Conservation (phyloP, 2,888 invertebrate species). For the Eilema depressum region DNA sequence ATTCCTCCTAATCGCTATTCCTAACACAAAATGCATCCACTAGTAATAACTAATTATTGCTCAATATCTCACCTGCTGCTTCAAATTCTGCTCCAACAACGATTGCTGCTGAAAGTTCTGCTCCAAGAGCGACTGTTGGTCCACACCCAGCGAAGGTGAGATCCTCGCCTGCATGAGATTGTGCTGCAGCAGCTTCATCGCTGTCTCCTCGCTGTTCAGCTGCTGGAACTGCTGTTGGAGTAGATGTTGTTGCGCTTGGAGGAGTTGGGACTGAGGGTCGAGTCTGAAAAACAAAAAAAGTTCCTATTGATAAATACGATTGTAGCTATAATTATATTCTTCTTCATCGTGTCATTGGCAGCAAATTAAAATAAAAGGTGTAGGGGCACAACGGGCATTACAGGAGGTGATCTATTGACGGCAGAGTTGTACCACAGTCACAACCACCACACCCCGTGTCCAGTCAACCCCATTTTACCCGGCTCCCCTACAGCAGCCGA, state of each 20-base stretch:
- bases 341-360: no score
- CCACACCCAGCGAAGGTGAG: conserved; percentile 68
- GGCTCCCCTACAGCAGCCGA: no score
- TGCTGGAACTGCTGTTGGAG: conserved; percentile 87
- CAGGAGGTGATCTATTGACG: no score
- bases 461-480: no score
- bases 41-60: no score
- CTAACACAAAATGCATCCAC: no score
- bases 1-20: no score
- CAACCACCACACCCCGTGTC: no score
- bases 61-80: conserved; percentile 66
- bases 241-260: conserved; percentile 81
- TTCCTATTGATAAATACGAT: no score
- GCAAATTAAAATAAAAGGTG: no score
- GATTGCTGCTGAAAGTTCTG: conserved; percentile 71
- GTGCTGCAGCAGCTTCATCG: conserved; percentile 87
- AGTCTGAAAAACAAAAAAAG: conserved; percentile 56
- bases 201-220: conserved; percentile 80
- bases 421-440: no score
- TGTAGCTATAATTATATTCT: neutral
- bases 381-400: no score
- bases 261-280: conserved; percentile 79
- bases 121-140: conserved; percentile 70
- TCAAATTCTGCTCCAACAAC: conserved; percentile 71
- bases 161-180: conserved; percentile 85